These are phyloP conservation scores for Rhingia campestris DNA, from an alignment of 2,888 invertebrate species.

Conservation along the genomic window DNA sequence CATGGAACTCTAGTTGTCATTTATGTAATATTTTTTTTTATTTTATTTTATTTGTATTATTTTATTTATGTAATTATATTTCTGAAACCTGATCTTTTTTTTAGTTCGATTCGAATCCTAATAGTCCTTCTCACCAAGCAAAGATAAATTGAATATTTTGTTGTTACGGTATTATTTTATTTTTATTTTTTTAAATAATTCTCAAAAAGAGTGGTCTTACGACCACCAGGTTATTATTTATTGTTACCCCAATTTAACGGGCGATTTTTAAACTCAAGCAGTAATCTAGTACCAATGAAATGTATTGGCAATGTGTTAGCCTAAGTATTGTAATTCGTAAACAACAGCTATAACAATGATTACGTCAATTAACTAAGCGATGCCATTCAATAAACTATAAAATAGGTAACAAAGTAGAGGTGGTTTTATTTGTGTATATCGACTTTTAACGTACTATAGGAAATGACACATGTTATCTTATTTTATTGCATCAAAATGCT, in stretches of 20 bases:
- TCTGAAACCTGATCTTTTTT: slow-evolving; percentile 31
- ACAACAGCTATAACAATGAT: slow-evolving; percentile 25
- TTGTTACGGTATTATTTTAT: slow-evolving; percentile 31
- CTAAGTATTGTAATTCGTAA: slow-evolving; percentile 23
- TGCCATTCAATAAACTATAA: slow-evolving; percentile 62
- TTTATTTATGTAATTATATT: slow-evolving; percentile 51
- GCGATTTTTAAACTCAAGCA: slow-evolving; percentile 15
- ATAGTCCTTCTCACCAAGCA: slow-evolving; percentile 14
- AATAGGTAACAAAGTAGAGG: slow-evolving; percentile 10
- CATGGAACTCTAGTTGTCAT: slow-evolving; percentile 43
- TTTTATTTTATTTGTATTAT: slow-evolving; percentile 51
- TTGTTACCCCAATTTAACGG: slow-evolving; percentile 16
- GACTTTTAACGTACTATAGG: no score
- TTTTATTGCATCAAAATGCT: no score
- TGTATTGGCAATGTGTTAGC: slow-evolving; percentile 32
- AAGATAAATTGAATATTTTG: slow-evolving; percentile 25
- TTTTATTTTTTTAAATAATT: background rate
- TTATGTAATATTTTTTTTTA: slow-evolving; percentile 37
- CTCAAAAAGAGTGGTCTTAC: slow-evolving; percentile 19
- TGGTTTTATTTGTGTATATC: background rate
- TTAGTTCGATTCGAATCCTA: slow-evolving; percentile 26
- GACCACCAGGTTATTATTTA: slow-evolving; percentile 41
- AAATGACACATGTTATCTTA: no score
- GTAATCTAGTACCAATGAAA: slow-evolving; percentile 20
- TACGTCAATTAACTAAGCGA: slow-evolving; percentile 34